Percentiles rank a stretch among this genome's conserved stretches.
Conservation (phyloP, 2,797 vertebrate species). For the Spheniscus humboldti region DNA sequence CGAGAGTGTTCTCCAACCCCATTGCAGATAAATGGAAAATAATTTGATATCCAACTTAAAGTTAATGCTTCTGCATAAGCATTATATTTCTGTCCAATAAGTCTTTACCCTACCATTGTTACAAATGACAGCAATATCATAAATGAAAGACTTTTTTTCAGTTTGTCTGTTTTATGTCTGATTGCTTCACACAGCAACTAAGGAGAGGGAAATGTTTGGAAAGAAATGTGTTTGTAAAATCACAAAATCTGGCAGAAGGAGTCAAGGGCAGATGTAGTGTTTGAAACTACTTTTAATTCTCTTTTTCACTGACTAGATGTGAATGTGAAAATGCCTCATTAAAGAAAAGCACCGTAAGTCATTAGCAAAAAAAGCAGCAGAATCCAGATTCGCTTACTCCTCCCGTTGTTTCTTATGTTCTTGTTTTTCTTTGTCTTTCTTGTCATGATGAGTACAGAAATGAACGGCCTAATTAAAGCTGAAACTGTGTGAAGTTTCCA, state of each 20-base stretch:
- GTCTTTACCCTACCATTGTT: background rate
- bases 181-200: background rate
- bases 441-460: background rate
- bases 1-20: background rate
- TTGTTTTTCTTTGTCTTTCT: background rate
- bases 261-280: background rate
- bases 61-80: background rate
- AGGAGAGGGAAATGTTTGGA: background rate
- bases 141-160: background rate
- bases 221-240: background rate
- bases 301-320: background rate
- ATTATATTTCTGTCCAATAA: background rate
- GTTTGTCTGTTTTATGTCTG: background rate
- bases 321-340: background rate
- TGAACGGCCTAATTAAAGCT: background rate
- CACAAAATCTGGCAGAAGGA: background rate
- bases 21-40: background rate
- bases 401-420: background rate
- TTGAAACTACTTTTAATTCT: background rate
- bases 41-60: background rate
- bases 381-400: background rate
- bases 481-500: background rate
- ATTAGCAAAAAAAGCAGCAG: background rate
- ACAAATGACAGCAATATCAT: background rate
- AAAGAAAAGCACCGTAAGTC: background rate